Evolutionary conservation across 2,797 vertebrate genomes (phyloP).

Genomic region (Periparus ater): DNA sequence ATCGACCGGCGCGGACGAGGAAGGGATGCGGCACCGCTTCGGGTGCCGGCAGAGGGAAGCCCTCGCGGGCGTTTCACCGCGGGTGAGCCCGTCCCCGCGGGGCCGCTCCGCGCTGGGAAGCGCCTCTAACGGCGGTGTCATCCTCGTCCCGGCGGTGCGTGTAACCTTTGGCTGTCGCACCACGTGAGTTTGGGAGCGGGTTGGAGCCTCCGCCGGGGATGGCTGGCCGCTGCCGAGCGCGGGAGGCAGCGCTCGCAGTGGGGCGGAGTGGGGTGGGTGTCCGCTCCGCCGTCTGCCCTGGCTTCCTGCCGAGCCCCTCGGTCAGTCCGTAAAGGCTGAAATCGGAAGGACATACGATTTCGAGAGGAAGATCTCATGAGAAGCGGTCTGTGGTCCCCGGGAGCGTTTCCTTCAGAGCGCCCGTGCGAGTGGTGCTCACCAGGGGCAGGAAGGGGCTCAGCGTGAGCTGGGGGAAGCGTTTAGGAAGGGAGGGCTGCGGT

Average conservation of each 20-base stretch:
- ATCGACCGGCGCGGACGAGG: neutral
- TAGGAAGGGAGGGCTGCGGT: neutral
- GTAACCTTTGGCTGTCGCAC: constrained; percentile 62
- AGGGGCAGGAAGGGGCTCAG: neutral
- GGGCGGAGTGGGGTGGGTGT: neutral
- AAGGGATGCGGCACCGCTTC: neutral
- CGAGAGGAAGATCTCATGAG: neutral
- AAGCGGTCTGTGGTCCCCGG: neutral
- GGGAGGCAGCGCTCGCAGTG: neutral
- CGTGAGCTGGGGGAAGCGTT: neutral
- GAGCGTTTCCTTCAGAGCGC: neutral
- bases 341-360: neutral
- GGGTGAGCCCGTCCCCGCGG: neutral
- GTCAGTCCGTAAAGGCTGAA: neutral
- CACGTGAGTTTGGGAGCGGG: constrained; percentile 48
- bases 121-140: neutral
- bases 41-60: neutral
- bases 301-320: neutral
- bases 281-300: neutral
- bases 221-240: neutral
- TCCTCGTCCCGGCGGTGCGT: neutral
- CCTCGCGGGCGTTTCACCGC: neutral
- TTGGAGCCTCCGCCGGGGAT: neutral
- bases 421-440: neutral
- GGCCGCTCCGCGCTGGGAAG: neutral